Conservation (phyloP, 2,113 vertebrate species). For the Taurulus bubalis region DNA sequence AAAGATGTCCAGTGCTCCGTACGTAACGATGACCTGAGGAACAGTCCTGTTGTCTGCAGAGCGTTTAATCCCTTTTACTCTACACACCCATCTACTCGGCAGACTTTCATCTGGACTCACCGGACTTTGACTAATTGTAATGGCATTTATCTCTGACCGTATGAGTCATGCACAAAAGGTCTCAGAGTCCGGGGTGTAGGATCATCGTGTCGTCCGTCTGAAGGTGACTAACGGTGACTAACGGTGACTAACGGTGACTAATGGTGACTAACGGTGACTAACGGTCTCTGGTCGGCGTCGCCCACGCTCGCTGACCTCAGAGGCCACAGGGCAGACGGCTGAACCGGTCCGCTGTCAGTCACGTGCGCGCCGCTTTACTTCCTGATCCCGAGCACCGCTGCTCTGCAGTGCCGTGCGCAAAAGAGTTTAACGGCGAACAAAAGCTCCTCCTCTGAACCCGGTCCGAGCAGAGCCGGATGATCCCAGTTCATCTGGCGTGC, state of each 20-base stretch:
- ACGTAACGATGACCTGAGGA: background rate
- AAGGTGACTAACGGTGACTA: constrained; percentile 41
- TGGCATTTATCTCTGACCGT: constrained; percentile 22
- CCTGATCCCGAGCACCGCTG: background rate
- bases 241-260: constrained; percentile 48
- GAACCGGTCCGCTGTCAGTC: background rate
- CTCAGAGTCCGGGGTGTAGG: constrained; percentile 26
- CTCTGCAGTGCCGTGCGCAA: background rate
- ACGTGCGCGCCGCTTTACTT: background rate
- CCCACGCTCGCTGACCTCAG: constrained; percentile 33
- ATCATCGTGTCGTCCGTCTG: constrained; percentile 5
- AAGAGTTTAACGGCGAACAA: constrained; percentile 28
- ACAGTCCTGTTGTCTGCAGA: background rate
- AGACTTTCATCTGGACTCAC: background rate
- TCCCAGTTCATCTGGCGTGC: constrained; percentile 28
- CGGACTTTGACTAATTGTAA: constrained; percentile 29
- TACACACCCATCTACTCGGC: background rate
- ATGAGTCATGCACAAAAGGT: constrained; percentile 42
- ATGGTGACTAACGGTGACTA: constrained; percentile 47
- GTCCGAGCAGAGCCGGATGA: constrained; percentile 12
- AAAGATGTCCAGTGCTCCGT: background rate
- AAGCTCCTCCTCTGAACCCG: constrained; percentile 6
- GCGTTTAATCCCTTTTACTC: background rate
- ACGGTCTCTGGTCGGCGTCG: constrained; percentile 7
- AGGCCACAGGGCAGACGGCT: background rate